Conservation (phyloP, 35 echinoderm and acorn worm genomes). For the Apostichopus parvimensis region DNA sequence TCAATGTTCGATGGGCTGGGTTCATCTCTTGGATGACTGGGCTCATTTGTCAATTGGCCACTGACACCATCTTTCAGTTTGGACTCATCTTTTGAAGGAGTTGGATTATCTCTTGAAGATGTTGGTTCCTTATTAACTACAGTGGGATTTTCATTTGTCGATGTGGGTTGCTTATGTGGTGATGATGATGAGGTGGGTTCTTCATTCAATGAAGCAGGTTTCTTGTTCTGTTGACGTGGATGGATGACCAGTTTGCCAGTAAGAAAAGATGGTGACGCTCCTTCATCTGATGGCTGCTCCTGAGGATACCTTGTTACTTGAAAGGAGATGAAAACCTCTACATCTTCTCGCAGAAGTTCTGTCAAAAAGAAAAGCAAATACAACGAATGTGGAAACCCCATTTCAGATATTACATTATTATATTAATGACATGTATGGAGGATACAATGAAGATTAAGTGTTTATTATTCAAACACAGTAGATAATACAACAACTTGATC, state of each 20-base stretch:
- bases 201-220: not conserved
- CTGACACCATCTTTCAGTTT: too few species aligned
- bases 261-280: not conserved
- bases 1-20: not conserved
- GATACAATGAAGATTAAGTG: too few species aligned
- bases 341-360: not conserved
- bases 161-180: not conserved
- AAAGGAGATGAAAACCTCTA: not conserved
- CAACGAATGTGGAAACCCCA: too few species aligned
- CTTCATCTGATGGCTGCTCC: not conserved
- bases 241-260: slow-evolving; percentile 1
- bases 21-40: not conserved
- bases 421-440: too few species aligned
- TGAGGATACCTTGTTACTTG: not conserved
- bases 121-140: not conserved
- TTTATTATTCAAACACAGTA: too few species aligned
- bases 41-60: not conserved
- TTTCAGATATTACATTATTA: too few species aligned
- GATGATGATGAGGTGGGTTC: not conserved
- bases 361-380: not conserved
- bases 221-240: not conserved
- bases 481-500: too few species aligned
- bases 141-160: not conserved
- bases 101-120: not conserved
- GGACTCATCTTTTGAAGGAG: not conserved